Percentiles rank a stretch among this genome's conserved stretches.
Conservation (phyloP, 2,888 invertebrate genomes). For the Euzophera pinguis region DNA sequence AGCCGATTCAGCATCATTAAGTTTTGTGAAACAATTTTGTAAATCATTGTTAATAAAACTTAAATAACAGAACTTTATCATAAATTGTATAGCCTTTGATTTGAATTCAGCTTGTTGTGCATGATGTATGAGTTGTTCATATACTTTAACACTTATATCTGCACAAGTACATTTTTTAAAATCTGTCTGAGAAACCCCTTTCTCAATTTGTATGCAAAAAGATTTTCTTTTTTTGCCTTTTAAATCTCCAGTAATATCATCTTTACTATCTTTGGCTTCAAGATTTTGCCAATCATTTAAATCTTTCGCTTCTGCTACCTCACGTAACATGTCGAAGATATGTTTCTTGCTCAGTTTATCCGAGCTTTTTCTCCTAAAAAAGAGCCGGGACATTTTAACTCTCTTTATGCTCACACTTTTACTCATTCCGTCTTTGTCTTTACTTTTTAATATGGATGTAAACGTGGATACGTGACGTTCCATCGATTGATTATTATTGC, state of each 20-base stretch:
- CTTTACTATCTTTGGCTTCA: conserved; percentile 54
- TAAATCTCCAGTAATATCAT: conserved; percentile 30
- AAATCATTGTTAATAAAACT: conserved; percentile 48
- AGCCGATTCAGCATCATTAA: conserved; percentile 52
- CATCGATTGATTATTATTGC: conserved; percentile 12
- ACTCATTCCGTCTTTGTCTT: conserved; percentile 21
- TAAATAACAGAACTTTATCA: conserved; percentile 48
- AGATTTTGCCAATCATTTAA: conserved; percentile 55
- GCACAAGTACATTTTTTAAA: conserved; percentile 59
- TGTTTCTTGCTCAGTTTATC: conserved; percentile 28
- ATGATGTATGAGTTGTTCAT: conserved; percentile 61
- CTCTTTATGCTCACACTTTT: conserved; percentile 39
- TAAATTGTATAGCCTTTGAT: conserved; percentile 53
- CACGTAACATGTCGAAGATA: conserved; percentile 53
- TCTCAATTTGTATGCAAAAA: conserved; percentile 51
- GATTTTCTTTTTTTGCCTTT: conserved; percentile 29
- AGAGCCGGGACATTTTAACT: conserved; percentile 51
- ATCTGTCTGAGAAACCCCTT: conserved; percentile 53
- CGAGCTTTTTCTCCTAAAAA: conserved; percentile 27
- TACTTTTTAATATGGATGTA: conserved; percentile 50
- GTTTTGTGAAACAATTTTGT: conserved; percentile 42
- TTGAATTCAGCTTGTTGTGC: conserved; percentile 63
- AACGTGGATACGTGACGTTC: conserved; percentile 26
- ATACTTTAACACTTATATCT: conserved; percentile 56
- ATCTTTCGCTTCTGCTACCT: conserved; percentile 50